phyloP scores from a whole-genome alignment of 2,888 invertebrate species.

The Exephanes ischioxanthus region DNA sequence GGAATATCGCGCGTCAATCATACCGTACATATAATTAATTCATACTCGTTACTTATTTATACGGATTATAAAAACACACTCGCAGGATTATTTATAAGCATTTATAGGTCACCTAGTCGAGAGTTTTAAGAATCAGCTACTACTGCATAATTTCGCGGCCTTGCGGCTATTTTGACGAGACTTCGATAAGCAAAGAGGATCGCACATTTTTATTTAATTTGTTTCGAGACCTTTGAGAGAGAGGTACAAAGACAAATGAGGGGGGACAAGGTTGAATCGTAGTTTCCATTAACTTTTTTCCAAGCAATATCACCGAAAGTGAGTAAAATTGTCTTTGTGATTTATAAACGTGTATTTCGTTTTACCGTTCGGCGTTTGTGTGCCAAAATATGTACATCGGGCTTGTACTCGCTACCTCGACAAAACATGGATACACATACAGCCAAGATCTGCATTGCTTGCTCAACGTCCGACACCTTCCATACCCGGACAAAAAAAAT shows the following conservation, averaged over 20 bases:
- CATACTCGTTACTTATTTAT: conserved; percentile 16
- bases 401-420: background rate
- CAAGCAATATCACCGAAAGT: background rate
- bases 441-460: background rate
- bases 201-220: background rate
- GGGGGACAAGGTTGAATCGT: background rate
- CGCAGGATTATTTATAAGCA: conserved; percentile 17
- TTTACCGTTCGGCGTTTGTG: background rate
- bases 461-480: background rate
- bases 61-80: conserved; percentile 7
- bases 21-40: background rate
- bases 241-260: background rate
- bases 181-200: background rate
- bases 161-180: background rate
- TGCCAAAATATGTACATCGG: background rate
- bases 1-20: background rate
- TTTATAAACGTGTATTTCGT: background rate
- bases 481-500: conserved; percentile 12
- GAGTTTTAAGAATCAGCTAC: background rate
- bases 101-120: conserved; percentile 4
- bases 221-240: conserved; percentile 2
- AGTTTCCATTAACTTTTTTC: conserved; percentile 7
- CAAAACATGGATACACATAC: conserved; percentile 5
- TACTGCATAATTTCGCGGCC: background rate
- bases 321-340: background rate